These are phyloP conservation scores for Sceloporus tristichus DNA, from an alignment of 2,113 vertebrate species.

Conservation along the genomic window DNA sequence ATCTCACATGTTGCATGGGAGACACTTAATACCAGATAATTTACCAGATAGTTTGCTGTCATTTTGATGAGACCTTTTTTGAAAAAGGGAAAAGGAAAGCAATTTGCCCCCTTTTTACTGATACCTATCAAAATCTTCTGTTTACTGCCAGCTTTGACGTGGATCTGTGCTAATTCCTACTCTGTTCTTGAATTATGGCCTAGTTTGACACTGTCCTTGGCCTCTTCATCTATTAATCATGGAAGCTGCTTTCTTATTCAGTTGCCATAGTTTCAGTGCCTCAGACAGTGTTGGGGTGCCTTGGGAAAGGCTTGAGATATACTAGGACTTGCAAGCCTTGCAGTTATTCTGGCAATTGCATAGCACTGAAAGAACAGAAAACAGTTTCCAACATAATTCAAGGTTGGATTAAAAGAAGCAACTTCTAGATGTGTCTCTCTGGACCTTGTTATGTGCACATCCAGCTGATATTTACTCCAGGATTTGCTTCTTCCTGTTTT, in stretches of 20 bases:
- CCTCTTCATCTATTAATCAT: slow-evolving; percentile 99
- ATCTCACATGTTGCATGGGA: slow-evolving; percentile 50
- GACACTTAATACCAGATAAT: not conserved
- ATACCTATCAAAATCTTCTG: slow-evolving; percentile 59
- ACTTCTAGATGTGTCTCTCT: slow-evolving; percentile 77
- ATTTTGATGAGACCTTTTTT: slow-evolving; percentile 29
- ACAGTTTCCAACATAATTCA: slow-evolving; percentile 71
- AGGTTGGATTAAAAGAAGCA: slow-evolving; percentile 75
- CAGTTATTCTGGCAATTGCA: slow-evolving; percentile 77
- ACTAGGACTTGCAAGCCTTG: slow-evolving; percentile 82
- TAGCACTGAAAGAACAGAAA: slow-evolving; percentile 70
- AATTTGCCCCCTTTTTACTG: slow-evolving; percentile 51
- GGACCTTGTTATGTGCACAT: slow-evolving; percentile 80
- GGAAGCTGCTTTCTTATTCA: slow-evolving; percentile 94
- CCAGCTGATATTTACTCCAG: slow-evolving; percentile 75
- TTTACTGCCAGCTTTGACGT: slow-evolving; percentile 68
- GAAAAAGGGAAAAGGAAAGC: slow-evolving; percentile 38
- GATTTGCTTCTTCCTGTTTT: slow-evolving; percentile 67
- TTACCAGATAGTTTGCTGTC: slow-evolving; percentile 49
- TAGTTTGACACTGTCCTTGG: slow-evolving; percentile 85
- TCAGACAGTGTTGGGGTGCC: slow-evolving; percentile 93
- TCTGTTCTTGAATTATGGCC: slow-evolving; percentile 82
- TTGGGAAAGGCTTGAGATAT: slow-evolving; percentile 86
- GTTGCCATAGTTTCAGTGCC: slow-evolving; percentile 99
- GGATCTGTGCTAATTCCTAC: slow-evolving; percentile 76